Base-by-base conservation (phyloP, 2,888 invertebrate genomes). In the Drosophila heteroneura region DNA sequence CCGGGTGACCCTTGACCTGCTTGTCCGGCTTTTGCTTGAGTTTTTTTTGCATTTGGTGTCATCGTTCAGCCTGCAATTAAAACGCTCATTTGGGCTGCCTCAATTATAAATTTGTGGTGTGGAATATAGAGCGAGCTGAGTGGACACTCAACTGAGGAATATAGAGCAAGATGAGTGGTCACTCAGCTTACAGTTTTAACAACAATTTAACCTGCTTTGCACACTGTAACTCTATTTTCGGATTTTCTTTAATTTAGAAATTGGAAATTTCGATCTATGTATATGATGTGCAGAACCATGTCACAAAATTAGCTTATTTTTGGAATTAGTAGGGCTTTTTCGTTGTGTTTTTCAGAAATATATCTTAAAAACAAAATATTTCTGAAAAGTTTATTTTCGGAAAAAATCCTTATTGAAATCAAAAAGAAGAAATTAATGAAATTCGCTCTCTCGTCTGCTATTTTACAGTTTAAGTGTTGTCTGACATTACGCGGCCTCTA, bases 11-110 rank as follows among this genome's bases (percentile, higher is more conserved):
- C 56, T 60, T 35, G 65, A 52, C 54, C 56, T 35, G 35, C 57
- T 9, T 83, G 71, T 73, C 69, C 81, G 51, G 81, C 87, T 82
- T 82, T 59, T 53, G 37, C 47, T 16, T 22, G 52, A 65, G 49
- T 33, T 9, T 16, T 22, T 26, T 65, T 70, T 63, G 58, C 68
- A 60, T 68, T 70, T 74, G 54, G 54, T 58, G 74, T 57, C 37
- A 41, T 51, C 53, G 54, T 57, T 70, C 70, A 41, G 68, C 59
- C 63, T 65, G 88, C 79, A 83, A 87, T 83, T 87, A 87, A 83
- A 87, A 72, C 59, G 53, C 82, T 67, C 82, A 65, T 66, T 75
- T 68, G 66, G 65, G 68, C 22, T 57, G 75, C 63, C 71, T 78
- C 70, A 75, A 87, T 71, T 77, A 70, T 63, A 73, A 67, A 70